phyloP scores from a whole-genome alignment of 2,797 vertebrate species.

The Vespertilio murinus region DNA sequence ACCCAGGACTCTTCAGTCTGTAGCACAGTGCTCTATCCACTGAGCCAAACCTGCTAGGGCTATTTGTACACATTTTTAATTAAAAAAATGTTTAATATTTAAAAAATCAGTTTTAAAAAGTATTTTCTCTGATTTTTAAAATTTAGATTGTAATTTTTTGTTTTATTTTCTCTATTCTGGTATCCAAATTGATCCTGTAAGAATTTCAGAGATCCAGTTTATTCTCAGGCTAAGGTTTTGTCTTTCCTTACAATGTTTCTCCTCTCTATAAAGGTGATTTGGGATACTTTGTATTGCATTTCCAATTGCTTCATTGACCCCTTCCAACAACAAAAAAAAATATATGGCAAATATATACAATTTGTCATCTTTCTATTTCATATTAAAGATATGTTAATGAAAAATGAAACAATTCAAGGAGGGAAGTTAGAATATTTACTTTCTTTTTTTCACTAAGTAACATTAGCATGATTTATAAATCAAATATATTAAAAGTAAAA shows the following conservation, averaged over 20 bases:
- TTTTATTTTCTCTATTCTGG: slow-evolving; percentile 2
- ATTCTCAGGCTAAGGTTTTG: background rate
- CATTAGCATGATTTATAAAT: background rate
- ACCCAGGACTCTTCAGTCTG: no score
- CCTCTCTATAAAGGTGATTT: background rate
- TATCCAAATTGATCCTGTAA: background rate
- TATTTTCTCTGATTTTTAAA: background rate
- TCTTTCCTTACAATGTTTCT: background rate
- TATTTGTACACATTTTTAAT: background rate
- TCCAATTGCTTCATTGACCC: background rate
- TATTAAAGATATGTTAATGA: background rate
- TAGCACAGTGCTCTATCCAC: no score
- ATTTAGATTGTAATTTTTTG: background rate
- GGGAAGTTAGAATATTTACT: background rate
- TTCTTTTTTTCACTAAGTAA: background rate
- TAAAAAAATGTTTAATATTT: background rate
- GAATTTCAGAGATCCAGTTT: background rate
- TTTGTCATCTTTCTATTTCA: background rate
- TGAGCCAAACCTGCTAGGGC: no score
- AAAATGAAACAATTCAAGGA: background rate
- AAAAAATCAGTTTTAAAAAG: background rate
- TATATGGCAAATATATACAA: background rate
- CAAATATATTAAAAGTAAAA: background rate
- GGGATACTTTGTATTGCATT: background rate
- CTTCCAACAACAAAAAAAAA: background rate